These are phyloP conservation scores for Chionomys nivalis DNA, from an alignment of 2,113 vertebrate genomes.

Conservation along the genomic window DNA sequence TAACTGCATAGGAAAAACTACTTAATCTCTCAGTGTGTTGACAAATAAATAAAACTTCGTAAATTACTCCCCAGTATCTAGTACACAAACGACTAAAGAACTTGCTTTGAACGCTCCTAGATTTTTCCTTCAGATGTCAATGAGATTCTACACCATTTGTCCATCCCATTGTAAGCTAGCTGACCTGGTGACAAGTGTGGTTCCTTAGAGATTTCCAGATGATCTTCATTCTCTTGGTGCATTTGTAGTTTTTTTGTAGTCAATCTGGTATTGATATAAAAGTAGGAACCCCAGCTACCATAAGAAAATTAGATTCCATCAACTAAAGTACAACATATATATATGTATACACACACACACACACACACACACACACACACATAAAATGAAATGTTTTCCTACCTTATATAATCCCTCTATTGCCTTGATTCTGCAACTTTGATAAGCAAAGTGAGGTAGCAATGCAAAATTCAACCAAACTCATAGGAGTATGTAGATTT, in stretches of 20 bases:
- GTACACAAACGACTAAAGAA: background rate
- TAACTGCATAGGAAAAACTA: background rate
- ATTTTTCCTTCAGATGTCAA: background rate
- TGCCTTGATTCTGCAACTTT: background rate
- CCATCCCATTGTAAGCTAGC: background rate
- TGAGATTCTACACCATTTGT: background rate
- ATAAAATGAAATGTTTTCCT: background rate
- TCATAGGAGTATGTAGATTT: slow-evolving; percentile 21
- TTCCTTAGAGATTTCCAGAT: background rate
- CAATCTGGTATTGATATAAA: background rate
- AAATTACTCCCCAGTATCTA: background rate
- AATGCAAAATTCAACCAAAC: background rate
- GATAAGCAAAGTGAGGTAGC: background rate
- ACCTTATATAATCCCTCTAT: background rate
- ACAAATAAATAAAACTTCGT: background rate
- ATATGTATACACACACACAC: no score
- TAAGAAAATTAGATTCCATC: background rate
- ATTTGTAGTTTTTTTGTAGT: no score
- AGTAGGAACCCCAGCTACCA: background rate
- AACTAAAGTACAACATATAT: background rate
- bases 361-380: no score
- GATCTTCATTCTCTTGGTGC: fast-evolving
- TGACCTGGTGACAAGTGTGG: background rate
- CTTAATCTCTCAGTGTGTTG: background rate
- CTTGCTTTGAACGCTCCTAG: background rate